Base-by-base conservation (phyloP, 2,888 invertebrate genomes). In the Aspidapion aeneum region DNA sequence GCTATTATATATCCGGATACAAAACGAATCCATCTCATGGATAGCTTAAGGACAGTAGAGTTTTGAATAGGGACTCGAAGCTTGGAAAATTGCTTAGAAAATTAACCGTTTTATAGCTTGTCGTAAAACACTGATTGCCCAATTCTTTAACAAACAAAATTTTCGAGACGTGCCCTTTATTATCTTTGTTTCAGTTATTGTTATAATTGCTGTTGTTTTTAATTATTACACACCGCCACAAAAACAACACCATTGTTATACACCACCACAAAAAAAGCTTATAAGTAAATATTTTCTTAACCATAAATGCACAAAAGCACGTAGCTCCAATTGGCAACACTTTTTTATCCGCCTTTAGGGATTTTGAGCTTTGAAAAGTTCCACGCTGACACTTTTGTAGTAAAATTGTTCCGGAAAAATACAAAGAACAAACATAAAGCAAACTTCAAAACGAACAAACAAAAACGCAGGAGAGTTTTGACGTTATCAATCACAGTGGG, bases 71-170 rank as follows among this genome's bases (percentile, higher is more conserved):
- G 35, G 35, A 12, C 35, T 35, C 35, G 35, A 3, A 35, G 35
- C 35, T 35, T 12, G 35, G 35, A 35, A 35, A 35, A 35, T 35
- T 35, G 35, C 35, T 35, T 12, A 49, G 63, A 63, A 67, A 67
- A 67, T 65, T 67, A 67, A 67, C 67, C 63, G 67, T 65, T 67
- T 67, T 67, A 67, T 65, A 18, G 63, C 60, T 35, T 12, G 52
- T 61, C 55, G 62, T 67, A 67, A 67, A 67, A 67, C 63, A 65
- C 65, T 63, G 60, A 65, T 66, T 64, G 67, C 63, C 60, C 57
- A 52, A 66, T 61, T 61, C 64, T 66, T 66, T 66, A 35, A 64
- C 62, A 66, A 66, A 66, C 64, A 66, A 64, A 59, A 62, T 63
- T 52, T 52, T 19, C 18, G 19, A 52, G 52, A 52, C 52, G 52